Evolutionary conservation across 2,113 vertebrate genomes (phyloP), one percentile per base, ranked within the genome.

Genomic region (Chrysemys picta): DNA sequence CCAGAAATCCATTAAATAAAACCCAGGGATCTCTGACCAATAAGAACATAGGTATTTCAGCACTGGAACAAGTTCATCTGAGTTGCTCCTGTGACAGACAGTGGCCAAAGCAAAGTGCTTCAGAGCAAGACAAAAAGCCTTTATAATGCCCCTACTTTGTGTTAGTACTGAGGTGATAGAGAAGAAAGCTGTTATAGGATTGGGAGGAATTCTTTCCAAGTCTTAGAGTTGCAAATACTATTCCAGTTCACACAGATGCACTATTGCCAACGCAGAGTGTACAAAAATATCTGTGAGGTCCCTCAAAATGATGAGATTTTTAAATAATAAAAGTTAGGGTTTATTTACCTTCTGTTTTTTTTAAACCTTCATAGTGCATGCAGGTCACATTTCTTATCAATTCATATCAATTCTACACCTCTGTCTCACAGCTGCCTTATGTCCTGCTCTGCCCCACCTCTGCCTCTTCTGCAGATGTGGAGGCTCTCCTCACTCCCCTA

Each of bases 371-470:
- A 53, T 38, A 65, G 78, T 10, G 35, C 12, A 85, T 35, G 91
- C 88, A 27, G 84, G 29, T 89, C 3, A 12, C 21, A 29, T 89
- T 80, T 50, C 14, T 50, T 50, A 50, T 50, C 14, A 65, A 3
- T 47, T 47, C 29, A 27, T 31, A 62, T 62, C 29, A 65, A 3
- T 65, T 35, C 14, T 65, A 65, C 62, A 65, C 31, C 6, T 65
- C 62, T 65, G 62, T 8, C 35, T 65, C 62, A 65, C 12, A 31
- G 16, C 62, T 65, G 6, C 62, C 13, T 6, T 65, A 8, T 14
- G 6, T 17, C 35, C 31, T 65, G 31, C 31, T 80, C 31, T 69
- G 56, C 4, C 45, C 69, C 3, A 3, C 0, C 0, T n/a, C 4
- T 45, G 17, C 72, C 50, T 69, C 12, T 82, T 29, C 42, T 65